Conservation (phyloP, 2,888 invertebrate genomes). For the Andrena camellia region DNA sequence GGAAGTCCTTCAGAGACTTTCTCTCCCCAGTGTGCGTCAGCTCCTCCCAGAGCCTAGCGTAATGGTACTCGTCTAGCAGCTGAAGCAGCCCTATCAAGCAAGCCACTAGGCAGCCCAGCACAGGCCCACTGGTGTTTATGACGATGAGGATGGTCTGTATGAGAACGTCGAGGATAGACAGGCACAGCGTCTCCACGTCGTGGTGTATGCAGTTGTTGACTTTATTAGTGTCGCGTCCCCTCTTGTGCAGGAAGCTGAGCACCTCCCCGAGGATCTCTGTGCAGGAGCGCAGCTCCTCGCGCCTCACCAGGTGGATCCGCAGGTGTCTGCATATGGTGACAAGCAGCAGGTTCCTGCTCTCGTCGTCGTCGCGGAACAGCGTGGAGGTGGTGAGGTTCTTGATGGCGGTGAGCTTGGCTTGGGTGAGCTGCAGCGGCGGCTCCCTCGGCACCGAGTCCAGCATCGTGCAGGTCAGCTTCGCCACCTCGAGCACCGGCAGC, state of each 20-base stretch:
- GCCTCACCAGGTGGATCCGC: slow-evolving; percentile 92
- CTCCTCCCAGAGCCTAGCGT: slow-evolving; percentile 94
- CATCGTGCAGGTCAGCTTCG: slow-evolving; percentile 92
- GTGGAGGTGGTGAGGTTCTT: slow-evolving; percentile 92
- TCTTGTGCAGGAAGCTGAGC: slow-evolving; percentile 88
- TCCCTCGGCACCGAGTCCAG: slow-evolving; percentile 91
- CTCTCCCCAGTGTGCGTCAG: slow-evolving; percentile 89
- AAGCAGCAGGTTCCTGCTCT: slow-evolving; percentile 93
- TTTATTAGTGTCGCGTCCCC: slow-evolving; percentile 86
- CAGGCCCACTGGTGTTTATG: slow-evolving; percentile 91
- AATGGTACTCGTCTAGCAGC: slow-evolving; percentile 94
- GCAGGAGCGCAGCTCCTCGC: slow-evolving; percentile 93
- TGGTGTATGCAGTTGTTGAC: slow-evolving; percentile 89
- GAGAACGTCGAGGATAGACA: slow-evolving; percentile 93
- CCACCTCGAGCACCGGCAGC: slow-evolving; percentile 91
- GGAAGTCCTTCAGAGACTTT: slow-evolving; percentile 94
- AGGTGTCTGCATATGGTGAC: slow-evolving; percentile 94
- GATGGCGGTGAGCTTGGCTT: slow-evolving; percentile 93
- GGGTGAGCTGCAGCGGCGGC: slow-evolving; percentile 89
- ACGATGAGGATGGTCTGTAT: slow-evolving; percentile 94
- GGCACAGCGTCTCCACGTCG: slow-evolving; percentile 93
- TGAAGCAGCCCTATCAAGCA: slow-evolving; percentile 94
- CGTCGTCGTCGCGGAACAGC: slow-evolving; percentile 90
- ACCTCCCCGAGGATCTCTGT: slow-evolving; percentile 95
- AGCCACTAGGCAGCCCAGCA: slow-evolving; percentile 93